phyloP scores from a whole-genome alignment of 2,113 vertebrate genomes.

The Petaurus breviceps region DNA sequence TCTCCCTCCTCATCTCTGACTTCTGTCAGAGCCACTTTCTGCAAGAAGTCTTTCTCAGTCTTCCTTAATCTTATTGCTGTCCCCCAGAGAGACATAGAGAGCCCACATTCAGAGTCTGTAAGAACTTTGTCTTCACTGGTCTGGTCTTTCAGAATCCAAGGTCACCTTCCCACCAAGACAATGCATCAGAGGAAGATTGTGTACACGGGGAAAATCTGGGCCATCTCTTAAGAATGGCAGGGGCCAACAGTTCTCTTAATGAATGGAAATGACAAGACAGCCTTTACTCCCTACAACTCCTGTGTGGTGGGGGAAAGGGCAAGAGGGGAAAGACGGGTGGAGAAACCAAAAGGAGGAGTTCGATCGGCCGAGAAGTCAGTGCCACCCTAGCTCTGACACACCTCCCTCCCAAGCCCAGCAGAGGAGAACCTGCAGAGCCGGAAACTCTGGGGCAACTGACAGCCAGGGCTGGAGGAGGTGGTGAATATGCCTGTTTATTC shows the following conservation, averaged over 20 bases:
- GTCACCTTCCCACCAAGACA: not conserved
- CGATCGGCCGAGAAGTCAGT: not conserved
- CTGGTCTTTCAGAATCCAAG: not conserved
- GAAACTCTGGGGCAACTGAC: constrained; percentile 2
- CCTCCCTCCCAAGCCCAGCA: not conserved
- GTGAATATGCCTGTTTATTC: not conserved
- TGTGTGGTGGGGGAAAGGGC: too few species aligned
- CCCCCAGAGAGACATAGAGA: not conserved
- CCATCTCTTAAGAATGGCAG: not conserved
- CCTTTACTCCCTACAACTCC: not conserved
- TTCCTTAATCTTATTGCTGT: not conserved
- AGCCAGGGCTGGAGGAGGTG: not conserved
- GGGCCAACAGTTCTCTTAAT: not conserved
- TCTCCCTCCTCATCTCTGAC: not conserved
- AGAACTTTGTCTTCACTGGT: not conserved
- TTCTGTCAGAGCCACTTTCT: too few species aligned
- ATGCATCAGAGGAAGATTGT: not conserved
- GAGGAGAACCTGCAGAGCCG: constrained; percentile 42
- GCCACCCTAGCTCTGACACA: not conserved
- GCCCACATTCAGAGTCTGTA: not conserved
- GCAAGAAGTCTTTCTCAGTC: not conserved
- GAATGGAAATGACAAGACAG: not conserved
- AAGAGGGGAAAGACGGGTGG: not conserved
- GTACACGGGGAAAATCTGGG: not conserved
- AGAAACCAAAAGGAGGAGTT: not conserved